Base-by-base conservation (phyloP, 2,113 vertebrate species). In the Sebastes schlegelii region DNA sequence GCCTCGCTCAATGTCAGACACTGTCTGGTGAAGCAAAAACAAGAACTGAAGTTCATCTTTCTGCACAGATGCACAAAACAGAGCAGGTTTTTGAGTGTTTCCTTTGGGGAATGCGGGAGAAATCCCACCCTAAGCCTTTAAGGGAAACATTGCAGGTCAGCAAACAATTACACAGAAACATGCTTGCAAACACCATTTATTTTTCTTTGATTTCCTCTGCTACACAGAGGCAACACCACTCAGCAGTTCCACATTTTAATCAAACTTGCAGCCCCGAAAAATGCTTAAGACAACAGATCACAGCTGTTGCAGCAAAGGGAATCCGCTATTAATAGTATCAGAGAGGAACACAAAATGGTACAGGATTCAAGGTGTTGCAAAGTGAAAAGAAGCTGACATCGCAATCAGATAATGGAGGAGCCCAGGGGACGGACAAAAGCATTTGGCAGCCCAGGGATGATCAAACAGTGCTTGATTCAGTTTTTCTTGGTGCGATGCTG, bases 1-100 rank as follows among this genome's bases (percentile, higher is more conserved):
- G 12, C 98, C 97, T 0, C 94, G 96, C 87, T 99, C 98, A 0
- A 99, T 97, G 93, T 99, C 98, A 0, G 98, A 97, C 75, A 99
- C 97, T 0, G 98, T 98, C 98, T 99, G 86, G 64, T 70, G 82
- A 77, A 82, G 58, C 69, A 82, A 79, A 83, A 73, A 83, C 19
- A 72, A 77, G 4, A 66, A 61, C 3, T 49, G 11, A 73, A 23
- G 26, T 82, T 90, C 55, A 74, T 83, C 34, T 85, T 66, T 83
- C 57, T 70, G 78, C 73, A 69, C 55, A 49, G 23, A 62, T 1
- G 14, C 54, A 71, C 64, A 42, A 61, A 70, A 79, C 52, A 46
- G 74, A 48, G 34, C 21, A 48, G 9, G 1, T 43, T 12, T 40
- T 3, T 45, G 7, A 34, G 34, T 4, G 21, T 51, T 72, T 65